These are phyloP conservation scores for Diaprepes abbreviatus DNA, from an alignment of 2,888 invertebrate genomes.

Conservation along the genomic window DNA sequence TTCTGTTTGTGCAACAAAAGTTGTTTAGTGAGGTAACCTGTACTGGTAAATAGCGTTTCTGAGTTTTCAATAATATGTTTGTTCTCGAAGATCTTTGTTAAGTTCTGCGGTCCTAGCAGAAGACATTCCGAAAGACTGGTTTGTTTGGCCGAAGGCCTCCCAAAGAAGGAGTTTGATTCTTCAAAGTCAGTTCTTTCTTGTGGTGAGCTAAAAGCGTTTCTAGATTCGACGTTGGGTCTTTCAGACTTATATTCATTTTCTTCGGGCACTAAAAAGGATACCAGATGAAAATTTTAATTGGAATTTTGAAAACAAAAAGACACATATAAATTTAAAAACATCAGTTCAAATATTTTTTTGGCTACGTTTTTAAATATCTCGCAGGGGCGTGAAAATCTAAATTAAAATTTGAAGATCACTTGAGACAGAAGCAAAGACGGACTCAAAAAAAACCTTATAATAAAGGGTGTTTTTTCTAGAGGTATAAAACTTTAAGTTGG, in stretches of 20 bases:
- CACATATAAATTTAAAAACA: too few species aligned
- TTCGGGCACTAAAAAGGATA: slow-evolving; percentile 68
- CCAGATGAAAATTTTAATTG: not conserved
- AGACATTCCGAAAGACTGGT: slow-evolving; percentile 63
- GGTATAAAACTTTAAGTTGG: too few species aligned
- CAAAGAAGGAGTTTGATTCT: slow-evolving; percentile 59
- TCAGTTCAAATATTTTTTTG: too few species aligned
- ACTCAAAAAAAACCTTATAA: too few species aligned
- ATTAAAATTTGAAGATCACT: too few species aligned
- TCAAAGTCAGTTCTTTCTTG: slow-evolving; percentile 65
- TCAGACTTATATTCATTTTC: slow-evolving; percentile 63
- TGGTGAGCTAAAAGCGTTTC: slow-evolving; percentile 67
- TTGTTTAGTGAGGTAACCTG: slow-evolving; percentile 47
- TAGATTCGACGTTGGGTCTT: slow-evolving; percentile 42
- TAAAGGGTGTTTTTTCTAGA: too few species aligned
- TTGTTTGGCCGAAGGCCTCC: slow-evolving; percentile 62
- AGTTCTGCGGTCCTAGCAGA: slow-evolving; percentile 65
- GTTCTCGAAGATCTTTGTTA: slow-evolving; percentile 67
- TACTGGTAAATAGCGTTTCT: slow-evolving; percentile 63
- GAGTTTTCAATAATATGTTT: slow-evolving; percentile 66
- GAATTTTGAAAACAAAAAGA: not conserved
- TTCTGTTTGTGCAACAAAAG: slow-evolving; percentile 45
- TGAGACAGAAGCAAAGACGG: too few species aligned
- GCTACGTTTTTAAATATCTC: too few species aligned
- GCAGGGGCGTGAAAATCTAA: too few species aligned